Evolutionary conservation across 2,797 vertebrate species (phyloP).

Genomic region (Erpetoichthys calabaricus): DNA sequence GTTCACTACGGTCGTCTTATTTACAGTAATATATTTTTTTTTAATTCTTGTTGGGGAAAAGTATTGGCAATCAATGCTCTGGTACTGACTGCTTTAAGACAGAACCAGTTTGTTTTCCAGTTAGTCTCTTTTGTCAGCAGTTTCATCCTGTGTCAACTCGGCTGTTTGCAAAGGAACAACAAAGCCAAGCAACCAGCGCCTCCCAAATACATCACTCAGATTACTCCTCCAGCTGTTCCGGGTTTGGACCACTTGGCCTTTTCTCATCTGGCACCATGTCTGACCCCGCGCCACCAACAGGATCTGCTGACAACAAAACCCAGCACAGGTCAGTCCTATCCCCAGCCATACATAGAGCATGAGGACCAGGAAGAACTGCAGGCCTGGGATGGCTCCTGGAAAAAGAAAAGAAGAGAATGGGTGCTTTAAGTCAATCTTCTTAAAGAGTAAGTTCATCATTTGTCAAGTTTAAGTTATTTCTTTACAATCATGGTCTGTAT

Average conservation of each 20-base stretch:
- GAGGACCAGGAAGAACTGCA: constrained; percentile 90
- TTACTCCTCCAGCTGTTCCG: constrained; percentile 68
- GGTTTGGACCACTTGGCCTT: constrained; percentile 56
- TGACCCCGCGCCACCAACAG: constrained; percentile 82
- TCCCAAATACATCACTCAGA: constrained; percentile 85
- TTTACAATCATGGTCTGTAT: too few species aligned
- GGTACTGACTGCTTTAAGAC: too few species aligned
- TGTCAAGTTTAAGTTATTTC: too few species aligned
- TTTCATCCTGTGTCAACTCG: constrained; percentile 44
- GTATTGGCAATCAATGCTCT: too few species aligned
- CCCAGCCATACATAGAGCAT: constrained; percentile 97
- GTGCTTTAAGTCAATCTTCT: neutral
- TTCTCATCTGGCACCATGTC: constrained; percentile 78
- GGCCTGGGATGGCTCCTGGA: constrained; percentile 74
- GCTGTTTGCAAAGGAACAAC: constrained; percentile 75
- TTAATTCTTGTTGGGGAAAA: too few species aligned
- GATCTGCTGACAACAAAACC: constrained; percentile 94
- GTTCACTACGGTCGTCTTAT: too few species aligned
- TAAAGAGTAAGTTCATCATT: neutral
- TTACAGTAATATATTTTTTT: too few species aligned
- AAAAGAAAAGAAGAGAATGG: neutral
- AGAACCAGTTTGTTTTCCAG: too few species aligned
- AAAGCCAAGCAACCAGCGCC: constrained; percentile 79
- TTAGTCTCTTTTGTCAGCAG: constrained; percentile 22
- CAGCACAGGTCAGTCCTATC: constrained; percentile 82